These are phyloP conservation scores for Bucorvus abyssinicus DNA, from an alignment of 2,797 vertebrate species.

Conservation along the genomic window DNA sequence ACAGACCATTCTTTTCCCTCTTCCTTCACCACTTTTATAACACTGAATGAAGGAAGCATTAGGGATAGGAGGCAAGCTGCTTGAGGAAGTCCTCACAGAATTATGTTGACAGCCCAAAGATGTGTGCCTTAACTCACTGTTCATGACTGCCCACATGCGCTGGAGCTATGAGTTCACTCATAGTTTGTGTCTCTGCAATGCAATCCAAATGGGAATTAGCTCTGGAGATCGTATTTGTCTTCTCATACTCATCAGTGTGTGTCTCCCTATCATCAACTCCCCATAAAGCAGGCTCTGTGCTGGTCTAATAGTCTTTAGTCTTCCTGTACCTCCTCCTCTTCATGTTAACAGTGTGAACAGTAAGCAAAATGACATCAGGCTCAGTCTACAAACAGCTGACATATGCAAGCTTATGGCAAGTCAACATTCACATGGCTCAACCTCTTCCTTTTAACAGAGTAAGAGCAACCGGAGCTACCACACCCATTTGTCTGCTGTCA, in stretches of 20 bases:
- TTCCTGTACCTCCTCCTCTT: neutral
- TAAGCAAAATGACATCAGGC: neutral
- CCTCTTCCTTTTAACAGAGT: neutral
- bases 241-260: neutral
- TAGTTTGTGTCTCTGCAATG: neutral
- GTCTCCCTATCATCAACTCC: neutral
- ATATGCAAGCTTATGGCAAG: neutral
- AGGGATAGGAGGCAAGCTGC: neutral
- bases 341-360: neutral
- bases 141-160: neutral
- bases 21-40: neutral
- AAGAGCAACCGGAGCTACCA: neutral
- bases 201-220: fast-evolving
- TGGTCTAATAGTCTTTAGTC: neutral
- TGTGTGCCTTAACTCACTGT: neutral
- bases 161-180: neutral
- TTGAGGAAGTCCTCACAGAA: neutral
- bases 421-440: neutral
- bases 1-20: fast-evolving
- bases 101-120: neutral
- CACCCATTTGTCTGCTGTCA: neutral
- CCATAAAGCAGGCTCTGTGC: neutral
- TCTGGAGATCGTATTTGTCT: neutral
- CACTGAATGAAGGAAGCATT: neutral
- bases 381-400: neutral